Evolutionary conservation across 1,140 invertebrate species (phyloP), one percentile per base, ranked within the genome.

Genomic region (Riptortus pedestris): DNA sequence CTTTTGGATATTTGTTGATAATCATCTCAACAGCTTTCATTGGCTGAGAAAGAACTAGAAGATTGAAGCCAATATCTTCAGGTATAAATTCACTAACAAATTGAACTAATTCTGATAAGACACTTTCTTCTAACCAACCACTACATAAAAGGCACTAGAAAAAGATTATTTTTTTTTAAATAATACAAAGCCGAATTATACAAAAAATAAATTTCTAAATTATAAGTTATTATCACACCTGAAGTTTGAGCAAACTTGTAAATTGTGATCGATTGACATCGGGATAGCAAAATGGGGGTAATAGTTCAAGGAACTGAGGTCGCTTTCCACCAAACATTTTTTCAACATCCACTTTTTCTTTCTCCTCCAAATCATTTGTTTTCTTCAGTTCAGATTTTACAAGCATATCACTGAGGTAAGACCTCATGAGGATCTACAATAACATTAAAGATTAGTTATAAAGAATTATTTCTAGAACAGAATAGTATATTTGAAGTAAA

Each of bases 1-100:
- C 79, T 63, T 80, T 79, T 1, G 81, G 80, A 68, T 79, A 81
- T 16, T 76, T 72, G 1, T 81, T 75, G 31, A 80, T 71, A 7
- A 83, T 62, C 45, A 79, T 65, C 28, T 68, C 52, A 0, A 75
- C 63, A 55, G 65, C 66, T 60, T 64, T 61, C 28, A 20, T 11
- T 16, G 68, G 68, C 43, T 70, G 68, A 27, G 68, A 62, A 3
- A 71, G 67, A 29, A 72, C 65, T 52, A 71, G 64, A 1, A 72
- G 65, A 64, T 67, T 71, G 3, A 71, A 66, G 45, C 69, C 68
- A 9, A 68, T 65, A 38, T 48, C 18, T 33, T 48, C 43, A 22
- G 67, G 68, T 5, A 72, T 55, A 33, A 69, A 66, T 22, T 69
- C 68, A 43, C 68, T 66, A 0, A 71, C 69, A 67, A 70, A 72